Base-by-base conservation (phyloP, 2,888 invertebrate genomes). In the Abscondita cerata region DNA sequence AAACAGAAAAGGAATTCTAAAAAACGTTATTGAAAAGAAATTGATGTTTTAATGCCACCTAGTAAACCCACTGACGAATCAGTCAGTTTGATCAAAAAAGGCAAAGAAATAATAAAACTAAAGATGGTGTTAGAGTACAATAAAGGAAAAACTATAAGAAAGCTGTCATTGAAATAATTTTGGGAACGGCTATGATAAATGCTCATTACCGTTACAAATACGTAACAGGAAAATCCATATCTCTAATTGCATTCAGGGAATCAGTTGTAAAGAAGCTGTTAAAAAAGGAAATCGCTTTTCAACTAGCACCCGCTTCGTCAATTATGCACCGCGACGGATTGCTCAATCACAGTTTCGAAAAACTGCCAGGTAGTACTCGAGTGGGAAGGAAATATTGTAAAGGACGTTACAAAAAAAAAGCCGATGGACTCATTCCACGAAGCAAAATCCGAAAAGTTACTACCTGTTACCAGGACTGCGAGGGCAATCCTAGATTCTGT, bases 101-200 rank as follows among this genome's bases (percentile, higher is more conserved):
- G 19, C 1, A 16, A 47, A 20, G 19, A 16, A 47, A 12, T 20
- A 9, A 11, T 9, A 20, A 47, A 47, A 18, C 20, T 20, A 20
- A 19, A 47, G 19, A 20, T 47, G 4, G 47, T 3, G 5, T 6
- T n/a, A 2, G 47, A 47, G 6, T 47, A 47, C 13, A 47, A 47
- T n/a, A 47, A 25, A 25, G 47, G 47, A 47, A 47, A 47, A 19
- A n/a, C 2, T 44, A 44, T 18, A 44, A 44, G 15, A 44, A 44
- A 18, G 19, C 13, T 9, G 44, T 15, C 44, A 9, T 11, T 13
- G 44, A 44, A 44, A 36, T 36, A 9, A 36, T 36, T 36, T 12
- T 36, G 11, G 36, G 36, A 36, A 36, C 36, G 11, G 36, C 36
- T 36, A 12, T 36, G 3, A 9, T 36, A 36, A 36, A 12, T 36